Base-by-base conservation (phyloP, 2,888 invertebrate genomes). In the Endomychus coccineus region DNA sequence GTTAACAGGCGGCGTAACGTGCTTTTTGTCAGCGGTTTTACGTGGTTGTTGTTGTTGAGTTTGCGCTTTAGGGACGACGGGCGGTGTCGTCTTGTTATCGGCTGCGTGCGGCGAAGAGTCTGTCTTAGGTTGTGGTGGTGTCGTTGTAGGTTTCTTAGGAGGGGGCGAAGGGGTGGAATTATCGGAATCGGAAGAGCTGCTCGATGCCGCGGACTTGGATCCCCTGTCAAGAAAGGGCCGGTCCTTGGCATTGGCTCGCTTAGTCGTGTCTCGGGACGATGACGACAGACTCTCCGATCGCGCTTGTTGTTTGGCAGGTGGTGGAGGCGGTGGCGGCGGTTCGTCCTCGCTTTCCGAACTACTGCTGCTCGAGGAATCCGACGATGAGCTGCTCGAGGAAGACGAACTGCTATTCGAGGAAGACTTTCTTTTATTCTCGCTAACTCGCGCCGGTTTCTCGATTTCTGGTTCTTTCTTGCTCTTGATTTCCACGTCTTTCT, bases 181-280 rank as follows among this genome's bases (percentile, higher is more conserved):
- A 46, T 70, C 71, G 50, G 68, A 68, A 50, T 76, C 76, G 54
- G 77, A 72, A 60, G 75, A 75, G 68, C 75, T 75, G 52, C 67
- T 66, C 58, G 76, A 73, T 64, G 77, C 75, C 68, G 74, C 68
- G 57, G 78, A 75, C 70, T 74, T 77, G 72, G 77, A 73, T 71
- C 73, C 80, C 79, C 78, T 80, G 78, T 78, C 78, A 74, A 80
- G 80, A 80, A 80, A 80, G 79, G 80, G 78, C 78, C 78, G 76
- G 72, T 79, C 79, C 69, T 77, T 73, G 59, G 59, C 71, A 48
- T 51, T 58, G 49, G 57, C 56, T 52, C 63, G 63, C 62, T 62
- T 65, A 53, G 54, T 49, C 51, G 52, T 45, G 45, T 62, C 59
- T 44, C 54, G 44, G 46, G 49, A 50, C 34, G 55, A 51, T 36